Evolutionary conservation across 2,113 vertebrate species (phyloP).

Genomic region (Thunnus maccoyii): DNA sequence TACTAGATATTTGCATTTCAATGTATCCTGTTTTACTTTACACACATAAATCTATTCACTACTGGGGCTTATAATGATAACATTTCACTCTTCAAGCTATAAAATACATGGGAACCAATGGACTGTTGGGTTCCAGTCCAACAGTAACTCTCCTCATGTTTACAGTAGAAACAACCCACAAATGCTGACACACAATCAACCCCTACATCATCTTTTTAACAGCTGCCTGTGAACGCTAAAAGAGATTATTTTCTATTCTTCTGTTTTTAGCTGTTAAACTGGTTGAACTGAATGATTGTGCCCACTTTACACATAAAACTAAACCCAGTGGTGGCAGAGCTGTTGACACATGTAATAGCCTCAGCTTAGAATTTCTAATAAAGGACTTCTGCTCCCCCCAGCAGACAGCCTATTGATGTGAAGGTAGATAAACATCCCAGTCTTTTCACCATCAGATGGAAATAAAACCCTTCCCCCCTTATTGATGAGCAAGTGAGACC

Average conservation of each 20-base stretch:
- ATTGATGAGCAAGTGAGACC: constrained; percentile 83
- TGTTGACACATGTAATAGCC: constrained; percentile 58
- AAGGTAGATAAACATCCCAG: constrained; percentile 81
- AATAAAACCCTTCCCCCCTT: constrained; percentile 82
- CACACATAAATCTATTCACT: background rate
- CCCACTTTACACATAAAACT: constrained; percentile 25
- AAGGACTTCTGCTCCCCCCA: constrained; percentile 51
- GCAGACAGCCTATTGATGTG: constrained; percentile 70
- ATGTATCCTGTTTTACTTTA: background rate
- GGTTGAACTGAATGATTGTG: background rate
- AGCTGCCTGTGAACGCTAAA: background rate
- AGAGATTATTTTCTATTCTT: background rate
- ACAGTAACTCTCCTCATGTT: constrained; percentile 38
- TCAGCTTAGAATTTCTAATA: constrained; percentile 61
- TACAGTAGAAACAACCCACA: constrained; percentile 63
- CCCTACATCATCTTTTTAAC: constrained; percentile 6
- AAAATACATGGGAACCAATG: constrained; percentile 37
- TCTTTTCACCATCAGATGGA: constrained; percentile 79
- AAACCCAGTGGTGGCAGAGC: constrained; percentile 27
- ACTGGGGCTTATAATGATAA: background rate
- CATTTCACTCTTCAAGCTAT: constrained; percentile 7
- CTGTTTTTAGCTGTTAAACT: constrained; percentile 22
- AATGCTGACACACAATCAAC: constrained; percentile 40
- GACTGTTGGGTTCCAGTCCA: constrained; percentile 3
- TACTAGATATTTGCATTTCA: constrained; percentile 3